phyloP scores from a whole-genome alignment of 2,888 invertebrate species.

The Acanthosoma haemorrhoidale region DNA sequence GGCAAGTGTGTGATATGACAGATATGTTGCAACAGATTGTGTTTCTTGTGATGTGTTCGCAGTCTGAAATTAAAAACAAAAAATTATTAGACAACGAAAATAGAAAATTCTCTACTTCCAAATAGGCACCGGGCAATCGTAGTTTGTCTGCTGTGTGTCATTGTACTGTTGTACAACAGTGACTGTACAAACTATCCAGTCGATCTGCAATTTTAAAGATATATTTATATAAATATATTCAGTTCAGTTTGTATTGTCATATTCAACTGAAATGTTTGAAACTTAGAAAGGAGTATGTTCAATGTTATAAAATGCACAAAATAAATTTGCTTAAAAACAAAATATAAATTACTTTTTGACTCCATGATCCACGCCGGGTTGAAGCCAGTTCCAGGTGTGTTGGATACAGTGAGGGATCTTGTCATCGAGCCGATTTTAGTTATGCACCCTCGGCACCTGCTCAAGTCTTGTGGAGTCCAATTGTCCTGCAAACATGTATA shows the following conservation, averaged over 20 bases:
- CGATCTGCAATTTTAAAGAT: too few species aligned
- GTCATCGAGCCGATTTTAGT: constrained; percentile 57
- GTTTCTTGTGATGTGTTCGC: constrained; percentile 32
- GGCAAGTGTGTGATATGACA: constrained; percentile 28
- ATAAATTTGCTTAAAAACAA: neutral
- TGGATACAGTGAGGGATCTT: constrained; percentile 60
- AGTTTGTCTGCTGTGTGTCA: too few species aligned
- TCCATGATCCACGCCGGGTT: constrained; percentile 45
- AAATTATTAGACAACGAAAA: neutral
- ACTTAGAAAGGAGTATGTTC: too few species aligned
- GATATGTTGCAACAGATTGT: constrained; percentile 35
- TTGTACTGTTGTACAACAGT: too few species aligned
- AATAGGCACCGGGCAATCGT: too few species aligned
- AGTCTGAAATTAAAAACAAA: constrained; percentile 15
- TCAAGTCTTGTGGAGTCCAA: constrained; percentile 42
- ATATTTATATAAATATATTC: neutral
- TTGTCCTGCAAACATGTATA: constrained; percentile 5
- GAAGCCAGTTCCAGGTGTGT: constrained; percentile 50
- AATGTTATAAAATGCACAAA: too few species aligned
- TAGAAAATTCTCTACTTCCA: neutral
- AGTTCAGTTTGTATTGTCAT: too few species aligned
- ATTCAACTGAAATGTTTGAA: neutral
- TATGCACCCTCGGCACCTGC: neutral
- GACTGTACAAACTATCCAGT: too few species aligned
- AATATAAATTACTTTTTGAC: constrained; percentile 27